Evolutionary conservation across 64 coral and sea anemone species (phyloP), one percentile per base, ranked within the genome.

Genomic region (Acropora tenuis): DNA sequence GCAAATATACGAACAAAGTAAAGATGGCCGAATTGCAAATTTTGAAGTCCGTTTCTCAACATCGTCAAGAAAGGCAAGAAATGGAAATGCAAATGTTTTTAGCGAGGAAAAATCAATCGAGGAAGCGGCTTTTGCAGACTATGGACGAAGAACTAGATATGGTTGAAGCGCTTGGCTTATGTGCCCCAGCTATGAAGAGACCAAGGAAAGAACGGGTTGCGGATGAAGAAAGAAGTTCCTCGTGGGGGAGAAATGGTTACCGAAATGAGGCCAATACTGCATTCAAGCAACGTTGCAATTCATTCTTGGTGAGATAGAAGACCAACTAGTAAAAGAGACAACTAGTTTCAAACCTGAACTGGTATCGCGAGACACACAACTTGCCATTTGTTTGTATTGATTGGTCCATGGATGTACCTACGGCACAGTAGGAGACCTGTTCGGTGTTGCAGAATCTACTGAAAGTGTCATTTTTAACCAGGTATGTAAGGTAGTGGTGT

Each of bases 231-330:
- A 93, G 92, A 53, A 60, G 69, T 88, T 79, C 67, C 50, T 19
- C 68, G 68, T 88, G 92, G 65, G 88, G 92, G 85, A 88, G 52
- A 81, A 74, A 88, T 60, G 92, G 78, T 60, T 93, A 93, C 77
- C 59, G 41, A 80, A 93, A 82, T 82, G 88, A 86, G 92, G 48
- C 88, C 85, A 86, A 88, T n/a, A 72, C 44, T 59, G 76, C 77
- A 43, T 93, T 93, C 77, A 93, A 93, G 92, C 78, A 93, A 93
- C 92, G 11, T 93, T 93, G 75, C 77, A 88, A 69, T 93, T 89
- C 50, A 82, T 89, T 80, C 92, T 89, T 20, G 69, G 68, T 17
- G 92, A 89, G 50, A 78, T 93, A 88, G 80, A 74, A 76, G 60
- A 75, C 50, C 83, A 93, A 58, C 78, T 93, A 59, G 65, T 80